phyloP scores from a whole-genome alignment of 2,113 vertebrate species.

The Rafetus swinhoei region DNA sequence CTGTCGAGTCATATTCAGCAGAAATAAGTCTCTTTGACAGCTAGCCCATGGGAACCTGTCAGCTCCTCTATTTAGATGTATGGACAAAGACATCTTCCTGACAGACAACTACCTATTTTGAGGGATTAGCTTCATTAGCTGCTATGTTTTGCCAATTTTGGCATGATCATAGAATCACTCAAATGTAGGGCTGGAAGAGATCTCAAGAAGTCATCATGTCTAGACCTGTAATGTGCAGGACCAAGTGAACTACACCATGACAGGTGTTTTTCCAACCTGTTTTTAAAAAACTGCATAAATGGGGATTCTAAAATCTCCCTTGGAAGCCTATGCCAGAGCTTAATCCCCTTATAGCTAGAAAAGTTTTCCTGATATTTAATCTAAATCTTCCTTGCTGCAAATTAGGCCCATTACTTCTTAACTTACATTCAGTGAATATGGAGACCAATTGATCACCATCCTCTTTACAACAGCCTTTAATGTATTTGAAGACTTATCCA shows the following conservation, averaged over 20 bases:
- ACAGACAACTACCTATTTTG: neutral
- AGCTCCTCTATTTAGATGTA: neutral
- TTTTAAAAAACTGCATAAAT: neutral
- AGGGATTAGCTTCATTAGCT: neutral
- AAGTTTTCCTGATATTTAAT: neutral
- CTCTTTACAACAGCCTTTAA: neutral
- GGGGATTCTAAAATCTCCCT: neutral
- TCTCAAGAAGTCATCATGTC: neutral
- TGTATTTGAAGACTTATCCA: neutral
- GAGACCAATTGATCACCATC: neutral
- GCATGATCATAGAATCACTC: neutral
- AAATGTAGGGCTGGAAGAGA: neutral
- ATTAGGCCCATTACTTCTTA: neutral
- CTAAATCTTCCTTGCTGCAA: neutral
- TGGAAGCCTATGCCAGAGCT: neutral
- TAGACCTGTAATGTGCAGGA: neutral
- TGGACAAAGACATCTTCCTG: neutral
- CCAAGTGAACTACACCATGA: neutral
- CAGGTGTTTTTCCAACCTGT: neutral
- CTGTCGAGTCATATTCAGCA: neutral
- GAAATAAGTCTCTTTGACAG: neutral
- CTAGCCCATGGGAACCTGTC: neutral
- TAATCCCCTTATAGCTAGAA: neutral
- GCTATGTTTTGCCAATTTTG: neutral
- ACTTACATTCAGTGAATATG: neutral